Evolutionary conservation across 2,888 invertebrate genomes (phyloP), one percentile per base, ranked within the genome.

Genomic region (Drosophila melanocephala): DNA sequence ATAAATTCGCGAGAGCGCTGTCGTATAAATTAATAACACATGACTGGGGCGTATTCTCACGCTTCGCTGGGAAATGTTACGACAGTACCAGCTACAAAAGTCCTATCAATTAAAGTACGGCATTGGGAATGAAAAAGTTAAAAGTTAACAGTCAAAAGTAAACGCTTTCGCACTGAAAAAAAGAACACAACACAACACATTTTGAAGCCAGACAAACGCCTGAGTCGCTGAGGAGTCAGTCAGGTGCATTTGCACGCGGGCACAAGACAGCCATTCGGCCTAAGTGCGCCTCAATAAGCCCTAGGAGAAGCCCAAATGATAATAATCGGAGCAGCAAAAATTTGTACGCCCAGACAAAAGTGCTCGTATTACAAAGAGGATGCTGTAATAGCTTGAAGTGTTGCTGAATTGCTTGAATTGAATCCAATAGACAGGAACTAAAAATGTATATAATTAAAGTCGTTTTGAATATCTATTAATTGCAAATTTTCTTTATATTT

Each of bases 11-110:
- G 12, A 51, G 47, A 52, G 26, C 65, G 56, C 42, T 59, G 55
- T 60, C 58, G 64, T 72, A 68, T 77, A 74, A 90, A 85, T 86
- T 76, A 85, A 90, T 85, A 86, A 64, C 86, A 88, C 87, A 86
- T 86, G 85, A 78, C 73, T 80, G 59, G 39, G 66, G 33, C 55
- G 65, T 37, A 69, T 76, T 89, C 90, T 76, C 81, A 85, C 86
- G 88, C 83, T 85, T 39, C 30, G 55, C 47, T 59, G 69, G 60
- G 52, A 81, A 82, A 44, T 52, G 56, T 39, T 70, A 47, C 57
- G 56, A 53, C 62, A 32, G 58, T 47, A 16, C 47, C 55, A 70
- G 69, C 64, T 64, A 47, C 47, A 55, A 65, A 75, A 67, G 66
- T 70, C 39, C 72, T 72, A 77, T 83, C 86, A 87, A 88, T 87